phyloP scores from a whole-genome alignment of 2,797 vertebrate species.

The Melanogrammus aeglefinus region DNA sequence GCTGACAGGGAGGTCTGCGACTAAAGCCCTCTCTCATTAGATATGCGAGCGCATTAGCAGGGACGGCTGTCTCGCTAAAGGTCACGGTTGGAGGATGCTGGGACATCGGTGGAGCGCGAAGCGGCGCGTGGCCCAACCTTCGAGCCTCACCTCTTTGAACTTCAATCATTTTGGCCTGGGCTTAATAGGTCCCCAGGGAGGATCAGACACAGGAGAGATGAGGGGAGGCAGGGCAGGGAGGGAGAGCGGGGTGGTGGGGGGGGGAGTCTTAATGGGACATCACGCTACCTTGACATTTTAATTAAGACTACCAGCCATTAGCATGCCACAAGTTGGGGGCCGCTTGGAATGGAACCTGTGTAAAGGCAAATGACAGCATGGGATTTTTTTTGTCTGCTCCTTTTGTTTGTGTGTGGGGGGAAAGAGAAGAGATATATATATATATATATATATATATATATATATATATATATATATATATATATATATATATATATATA shows the following conservation, averaged over 20 bases:
- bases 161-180: conserved; percentile 78
- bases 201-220: conserved; percentile 72
- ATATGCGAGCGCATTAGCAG: conserved; percentile 78
- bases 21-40: conserved; percentile 76
- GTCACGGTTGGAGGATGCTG: conserved; percentile 77
- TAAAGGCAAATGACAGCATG: conserved; percentile 65
- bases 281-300: conserved; percentile 83
- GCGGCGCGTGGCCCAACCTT: conserved; percentile 71
- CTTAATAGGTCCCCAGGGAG: conserved; percentile 80
- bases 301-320: conserved; percentile 79
- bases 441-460: not conserved
- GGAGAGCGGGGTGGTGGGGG: conserved; percentile 52
- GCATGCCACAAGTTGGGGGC: conserved; percentile 69
- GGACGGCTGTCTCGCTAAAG: conserved; percentile 79
- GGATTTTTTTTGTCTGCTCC: conserved; percentile 19
- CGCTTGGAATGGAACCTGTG: conserved; percentile 52
- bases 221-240: conserved; percentile 39
- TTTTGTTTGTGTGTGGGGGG: conserved; percentile 29
- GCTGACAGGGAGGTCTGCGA: conserved; percentile 71
- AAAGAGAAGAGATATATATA: conserved; percentile 15
- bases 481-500: no score
- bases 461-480: not conserved
- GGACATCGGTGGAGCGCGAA: conserved; percentile 61
- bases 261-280: conserved; percentile 73
- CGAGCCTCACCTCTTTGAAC: conserved; percentile 79